Evolutionary conservation across 2,888 invertebrate species (phyloP).

Genomic region (Cryptocephalus primarius): DNA sequence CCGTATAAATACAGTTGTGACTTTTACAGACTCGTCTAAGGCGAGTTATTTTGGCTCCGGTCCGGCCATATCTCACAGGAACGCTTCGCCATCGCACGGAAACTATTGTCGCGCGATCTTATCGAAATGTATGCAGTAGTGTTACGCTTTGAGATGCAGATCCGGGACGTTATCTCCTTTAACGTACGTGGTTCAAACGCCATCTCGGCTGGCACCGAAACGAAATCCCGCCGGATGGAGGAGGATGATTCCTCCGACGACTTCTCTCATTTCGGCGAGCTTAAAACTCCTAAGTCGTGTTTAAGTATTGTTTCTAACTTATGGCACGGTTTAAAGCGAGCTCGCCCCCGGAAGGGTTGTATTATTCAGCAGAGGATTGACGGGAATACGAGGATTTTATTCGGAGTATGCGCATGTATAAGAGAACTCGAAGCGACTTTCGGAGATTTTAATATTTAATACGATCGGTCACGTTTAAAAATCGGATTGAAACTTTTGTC

Average conservation of each 20-base stretch:
- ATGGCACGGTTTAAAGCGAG: background rate
- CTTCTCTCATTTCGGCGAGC: conserved; percentile 19
- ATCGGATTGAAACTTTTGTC: no score
- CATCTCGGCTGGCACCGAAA: conserved; percentile 12
- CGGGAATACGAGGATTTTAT: no score
- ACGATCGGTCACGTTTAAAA: no score
- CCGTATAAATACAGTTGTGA: background rate
- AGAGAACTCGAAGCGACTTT: no score
- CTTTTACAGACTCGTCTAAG: background rate
- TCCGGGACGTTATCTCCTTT: conserved; percentile 20
- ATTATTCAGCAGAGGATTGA: no score
- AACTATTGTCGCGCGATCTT: conserved; percentile 17
- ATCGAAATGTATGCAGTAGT: conserved; percentile 21
- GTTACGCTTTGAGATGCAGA: conserved; percentile 22
- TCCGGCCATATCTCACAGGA: background rate
- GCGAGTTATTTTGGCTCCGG: background rate
- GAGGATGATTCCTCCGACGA: conserved; percentile 6
- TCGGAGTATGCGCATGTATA: no score
- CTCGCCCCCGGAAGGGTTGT: no score
- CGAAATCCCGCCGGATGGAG: conserved; percentile 19
- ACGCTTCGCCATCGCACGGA: background rate
- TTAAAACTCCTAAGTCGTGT: conserved; percentile 21
- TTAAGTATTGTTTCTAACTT: conserved; percentile 14
- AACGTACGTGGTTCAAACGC: conserved; percentile 19
- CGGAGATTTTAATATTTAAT: no score